Evolutionary conservation across 2,113 vertebrate genomes (phyloP), one percentile per base, ranked within the genome.

Genomic region (Channa maculata): DNA sequence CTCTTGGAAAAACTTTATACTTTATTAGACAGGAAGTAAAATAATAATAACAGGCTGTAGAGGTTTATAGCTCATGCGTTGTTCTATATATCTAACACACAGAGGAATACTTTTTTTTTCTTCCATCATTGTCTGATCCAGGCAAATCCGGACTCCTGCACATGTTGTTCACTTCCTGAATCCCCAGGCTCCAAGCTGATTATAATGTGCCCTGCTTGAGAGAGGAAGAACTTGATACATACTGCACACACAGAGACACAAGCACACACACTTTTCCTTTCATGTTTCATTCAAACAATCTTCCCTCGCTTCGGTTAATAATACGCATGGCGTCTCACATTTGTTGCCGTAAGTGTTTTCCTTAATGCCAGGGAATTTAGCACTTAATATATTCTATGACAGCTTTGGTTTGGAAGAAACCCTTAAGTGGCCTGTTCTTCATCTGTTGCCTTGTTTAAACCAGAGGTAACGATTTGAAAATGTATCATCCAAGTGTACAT

Each of bases 121-220:
- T 36, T 51, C 36, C 12, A 38, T 75, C 8, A 0, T 65, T 49
- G 51, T 74, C 79, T 85, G 68, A 85, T 83, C 45, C 59, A 44
- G 38, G 66, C 57, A 70, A 78, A 85, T 86, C 67, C 51, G 6
- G 70, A 64, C 77, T 73, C 69, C 66, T 65, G 79, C 44, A 71
- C 64, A 53, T 73, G 65, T 73, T 78, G 78, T 84, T 78, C 57
- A 39, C 52, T 71, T 48, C 39, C 34, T 69, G 77, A 86, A 75
- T 89, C 75, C 77, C 67, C 57, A 59, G 77, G 63, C 82, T 52
- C 77, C 2, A 5, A 76, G 57, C 69, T 85, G 77, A 85, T 86
- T 86, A 72, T 54, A 77, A 86, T 80, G 71, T 53, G 5, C 58
- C 55, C 71, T 75, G 75, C 58, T 70, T 48, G 50, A 12, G 33